These are phyloP conservation scores for Mesorhabditis belari DNA, from an alignment of 2,888 invertebrate species.

Conservation along the genomic window DNA sequence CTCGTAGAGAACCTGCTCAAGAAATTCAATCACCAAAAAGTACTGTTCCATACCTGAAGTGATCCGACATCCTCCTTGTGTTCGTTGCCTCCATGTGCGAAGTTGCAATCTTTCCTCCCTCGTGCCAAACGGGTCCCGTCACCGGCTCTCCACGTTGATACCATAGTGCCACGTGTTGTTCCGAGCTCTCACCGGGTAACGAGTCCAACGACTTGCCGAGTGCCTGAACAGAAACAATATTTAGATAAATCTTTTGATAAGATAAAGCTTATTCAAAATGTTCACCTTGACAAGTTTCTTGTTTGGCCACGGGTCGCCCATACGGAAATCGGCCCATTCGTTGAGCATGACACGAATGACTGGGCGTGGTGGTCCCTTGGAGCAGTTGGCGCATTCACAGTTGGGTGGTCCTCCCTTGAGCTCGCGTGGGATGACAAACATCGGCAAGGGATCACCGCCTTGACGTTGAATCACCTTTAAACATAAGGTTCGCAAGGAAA, in stretches of 20 bases:
- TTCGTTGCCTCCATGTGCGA: conserved; percentile 28
- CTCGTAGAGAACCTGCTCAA: conserved; percentile 29
- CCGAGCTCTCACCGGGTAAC: conserved; percentile 35
- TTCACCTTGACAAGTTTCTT: conserved; percentile 15
- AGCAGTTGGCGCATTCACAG: conserved; percentile 11
- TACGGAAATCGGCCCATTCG: conserved; percentile 35
- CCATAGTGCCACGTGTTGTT: conserved; percentile 49
- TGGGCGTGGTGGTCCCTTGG: conserved; percentile 9
- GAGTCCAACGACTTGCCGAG: conserved; percentile 40
- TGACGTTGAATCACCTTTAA: no score
- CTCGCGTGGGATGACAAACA: conserved; percentile 21
- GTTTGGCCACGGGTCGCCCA: conserved; percentile 33
- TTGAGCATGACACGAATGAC: conserved; percentile 19
- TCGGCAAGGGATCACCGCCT: conserved; percentile 14
- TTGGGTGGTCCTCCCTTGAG: conserved; percentile 24
- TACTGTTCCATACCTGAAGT: no score
- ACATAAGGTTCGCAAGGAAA: no score
- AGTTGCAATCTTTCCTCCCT: conserved; percentile 26
- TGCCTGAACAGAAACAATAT: no score
- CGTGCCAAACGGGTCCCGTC: conserved; percentile 27
- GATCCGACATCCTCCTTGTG: conserved; percentile 32
- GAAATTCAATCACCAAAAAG: conserved; percentile 24
- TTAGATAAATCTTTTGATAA: no score
- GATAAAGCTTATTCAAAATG: no score
- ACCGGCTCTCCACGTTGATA: conserved; percentile 30